Evolutionary conservation across 2,797 vertebrate species (phyloP), one percentile per base, ranked within the genome.

Genomic region (Lacerta agilis): DNA sequence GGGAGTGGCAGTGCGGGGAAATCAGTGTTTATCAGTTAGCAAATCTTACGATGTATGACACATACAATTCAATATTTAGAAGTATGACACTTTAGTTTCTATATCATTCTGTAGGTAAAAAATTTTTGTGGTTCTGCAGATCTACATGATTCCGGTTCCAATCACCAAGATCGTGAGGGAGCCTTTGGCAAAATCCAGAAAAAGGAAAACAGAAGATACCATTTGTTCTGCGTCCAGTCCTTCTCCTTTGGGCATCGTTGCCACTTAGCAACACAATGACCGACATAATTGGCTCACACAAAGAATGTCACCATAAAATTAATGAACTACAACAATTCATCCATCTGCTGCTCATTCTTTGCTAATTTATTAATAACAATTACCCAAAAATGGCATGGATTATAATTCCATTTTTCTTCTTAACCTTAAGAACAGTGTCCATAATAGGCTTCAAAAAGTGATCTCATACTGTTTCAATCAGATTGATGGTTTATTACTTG

Each of bases 351-450:
- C 88, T 90, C 92, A 86, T 95, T 95, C 90, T 92, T 95, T 93
- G 91, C 94, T 97, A 96, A 97, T 97, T 96, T 97, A 97, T 97
- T 97, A 96, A 95, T 97, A 96, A 97, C 94, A 95, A 96, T 96
- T 96, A 96, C 93, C 95, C 92, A 87, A 94, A 97, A 96, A 87
- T 89, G 92, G 94, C 95, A 95, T 83, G 91, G 92, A 94, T 91
- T 96, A 96, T 96, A 96, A 96, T 96, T 93, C 95, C 94, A 94
- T 94, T 95, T 96, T 92, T 95, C 90, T 86, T 95, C 94, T 96
- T 96, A 95, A 95, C 94, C 93, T 96, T 95, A 96, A 97, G 96
- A 85, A 95, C 94, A 93, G 82, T 88, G 91, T 87, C 88, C 88
- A 84, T 83, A 27, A 90, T 92, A 91, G 90, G 89, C 94, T 95